Base-by-base conservation (phyloP, 2,113 vertebrate genomes). In the Chrysemys picta region DNA sequence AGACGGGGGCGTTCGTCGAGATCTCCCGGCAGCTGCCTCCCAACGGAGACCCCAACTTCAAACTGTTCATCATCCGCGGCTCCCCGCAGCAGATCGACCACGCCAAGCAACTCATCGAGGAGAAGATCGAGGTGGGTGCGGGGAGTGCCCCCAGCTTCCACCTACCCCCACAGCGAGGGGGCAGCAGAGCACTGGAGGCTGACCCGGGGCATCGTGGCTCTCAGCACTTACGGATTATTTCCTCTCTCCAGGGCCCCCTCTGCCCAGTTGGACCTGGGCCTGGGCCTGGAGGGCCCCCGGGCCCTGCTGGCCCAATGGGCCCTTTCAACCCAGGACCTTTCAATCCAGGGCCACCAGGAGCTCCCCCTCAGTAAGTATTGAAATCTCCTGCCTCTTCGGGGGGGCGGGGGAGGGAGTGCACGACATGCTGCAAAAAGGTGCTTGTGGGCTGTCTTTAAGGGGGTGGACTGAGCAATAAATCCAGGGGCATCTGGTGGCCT, bases 61-160 rank as follows among this genome's bases (percentile, higher is more conserved):
- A 99, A 87, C 97, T 99, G 31, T 99, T 99, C 89, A 98, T 96
- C 94, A 99, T 99, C 96, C 98, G 99, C 19, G 99, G 99, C 45
- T 98, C 98, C 0, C 99, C 99, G 0, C 98, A 99, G 91, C 99
- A 99, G 97, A 99, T 99, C 1, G 99, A 99, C 96, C 99, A 99
- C 1, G 99, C 99, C 94, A 99, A 99, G 96, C 99, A 99, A 97
- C 99, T 99, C 54, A 99, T 99, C 31, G 99, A 99, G 87, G 99
- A 99, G 82, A 99, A 99, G 97, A 99, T 99, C 13, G 99, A 99
- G 99, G 99, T 99, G 95, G 50, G 54, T 52, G 14, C 17, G 4
- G 4, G 42, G 25, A 9, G 27, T 38, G 69, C n/a, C 5, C 35
- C 21, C 9, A 47, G 47, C 49, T 31, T n/a, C 21, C 59, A 35